These are phyloP conservation scores for Anorthoa munda DNA, from an alignment of 2,888 invertebrate genomes.

Conservation along the genomic window DNA sequence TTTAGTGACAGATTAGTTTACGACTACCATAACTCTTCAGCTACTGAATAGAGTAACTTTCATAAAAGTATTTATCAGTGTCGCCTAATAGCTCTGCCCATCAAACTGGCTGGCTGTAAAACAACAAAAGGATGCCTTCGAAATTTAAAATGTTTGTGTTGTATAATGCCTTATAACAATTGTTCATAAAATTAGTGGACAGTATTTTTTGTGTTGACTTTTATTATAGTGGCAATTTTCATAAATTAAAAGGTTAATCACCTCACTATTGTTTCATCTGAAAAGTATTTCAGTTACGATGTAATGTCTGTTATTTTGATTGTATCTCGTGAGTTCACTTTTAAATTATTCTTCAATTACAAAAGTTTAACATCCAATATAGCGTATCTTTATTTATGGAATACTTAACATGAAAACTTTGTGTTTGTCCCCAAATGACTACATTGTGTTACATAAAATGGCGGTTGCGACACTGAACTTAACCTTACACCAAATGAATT, in stretches of 20 bases:
- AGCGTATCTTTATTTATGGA: constrained; percentile 23
- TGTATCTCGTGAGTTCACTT: not conserved
- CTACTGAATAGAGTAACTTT: constrained; percentile 68
- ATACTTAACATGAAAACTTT: constrained; percentile 24
- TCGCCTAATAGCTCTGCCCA: constrained; percentile 55
- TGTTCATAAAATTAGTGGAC: constrained; percentile 59
- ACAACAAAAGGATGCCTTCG: constrained; percentile 62
- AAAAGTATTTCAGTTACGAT: constrained; percentile 21
- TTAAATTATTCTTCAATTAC: constrained; percentile 4
- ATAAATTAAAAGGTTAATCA: constrained; percentile 61
- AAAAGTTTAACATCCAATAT: not conserved
- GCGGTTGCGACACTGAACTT: constrained; percentile 88
- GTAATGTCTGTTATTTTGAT: not conserved
- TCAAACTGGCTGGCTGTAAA: constrained; percentile 53
- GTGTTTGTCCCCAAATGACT: constrained; percentile 29
- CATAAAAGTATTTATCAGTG: constrained; percentile 56
- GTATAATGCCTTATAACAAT: constrained; percentile 48
- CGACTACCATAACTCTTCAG: constrained; percentile 72
- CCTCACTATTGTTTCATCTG: constrained; percentile 41
- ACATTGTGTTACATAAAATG: constrained; percentile 78
- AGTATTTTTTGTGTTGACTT: constrained; percentile 48
- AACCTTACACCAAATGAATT: constrained; percentile 85
- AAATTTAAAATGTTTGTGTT: constrained; percentile 54
- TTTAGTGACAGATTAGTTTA: constrained; percentile 79
- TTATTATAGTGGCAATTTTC: constrained; percentile 47